These are phyloP conservation scores for Drosophila nr. fundita DNA, from an alignment of 2,888 invertebrate species.

Conservation along the genomic window DNA sequence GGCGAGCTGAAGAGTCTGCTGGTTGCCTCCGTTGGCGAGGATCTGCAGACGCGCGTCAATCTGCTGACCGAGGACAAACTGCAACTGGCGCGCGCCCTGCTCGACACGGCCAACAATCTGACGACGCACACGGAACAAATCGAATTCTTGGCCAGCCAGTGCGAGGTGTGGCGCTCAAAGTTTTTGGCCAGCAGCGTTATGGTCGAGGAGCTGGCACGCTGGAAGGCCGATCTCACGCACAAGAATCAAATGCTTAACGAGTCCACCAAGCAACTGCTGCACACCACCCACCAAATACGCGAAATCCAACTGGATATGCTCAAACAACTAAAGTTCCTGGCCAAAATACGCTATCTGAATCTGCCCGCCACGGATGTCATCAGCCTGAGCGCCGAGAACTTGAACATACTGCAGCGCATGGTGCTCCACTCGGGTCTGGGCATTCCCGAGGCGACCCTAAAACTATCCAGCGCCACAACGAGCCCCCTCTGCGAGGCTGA, in stretches of 20 bases:
- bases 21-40: conserved; percentile 98
- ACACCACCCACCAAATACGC: conserved; percentile 84
- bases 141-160: conserved; percentile 96
- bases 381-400: conserved; percentile 83
- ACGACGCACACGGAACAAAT: conserved; percentile 96
- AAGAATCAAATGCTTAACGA: conserved; percentile 83
- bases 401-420: conserved; percentile 84
- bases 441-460: conserved; percentile 82
- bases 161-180: conserved; percentile 98
- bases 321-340: conserved; percentile 84
- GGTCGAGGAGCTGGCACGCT: conserved; percentile 95
- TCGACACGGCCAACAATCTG: conserved; percentile 93
- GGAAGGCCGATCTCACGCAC: conserved; percentile 92
- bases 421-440: conserved; percentile 84
- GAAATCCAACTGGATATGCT: conserved; percentile 84
- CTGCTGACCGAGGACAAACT: conserved; percentile 96
- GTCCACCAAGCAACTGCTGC: conserved; percentile 82
- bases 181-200: conserved; percentile 97
- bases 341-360: conserved; percentile 83
- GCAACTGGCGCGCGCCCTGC: conserved; percentile 92
- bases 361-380: conserved; percentile 83
- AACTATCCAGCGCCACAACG: conserved; percentile 78
- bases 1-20: conserved; percentile 95
- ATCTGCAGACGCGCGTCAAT: conserved; percentile 95
- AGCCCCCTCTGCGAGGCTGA: conserved; percentile 83